Evolutionary conservation across 30 jellyfish, hydroid and myxozoan species (phyloP), one percentile per base, ranked within the genome.

Genomic region (Sanderia malayensis): DNA sequence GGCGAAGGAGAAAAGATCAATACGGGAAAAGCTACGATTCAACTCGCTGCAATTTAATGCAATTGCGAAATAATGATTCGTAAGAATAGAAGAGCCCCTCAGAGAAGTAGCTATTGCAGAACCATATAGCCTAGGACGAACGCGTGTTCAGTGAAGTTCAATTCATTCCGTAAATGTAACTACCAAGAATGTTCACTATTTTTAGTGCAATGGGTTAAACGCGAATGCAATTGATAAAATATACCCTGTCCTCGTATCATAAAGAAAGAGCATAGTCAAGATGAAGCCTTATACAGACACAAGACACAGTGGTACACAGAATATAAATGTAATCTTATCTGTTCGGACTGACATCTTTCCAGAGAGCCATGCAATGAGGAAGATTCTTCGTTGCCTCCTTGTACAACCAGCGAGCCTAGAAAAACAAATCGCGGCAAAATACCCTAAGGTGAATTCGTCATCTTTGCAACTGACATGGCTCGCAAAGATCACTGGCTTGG

Each of bases 341-440:
- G 72, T 45, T 7, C 61, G 49, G 31, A 87, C 96, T 87, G 92
- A 87, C 96, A 44, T 87, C 86, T 87, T 80, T 67, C 96, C 96
- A 87, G 44, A 87, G 82, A 21, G 61, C 41, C 20, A 74, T 52
- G 55, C 72, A 73, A 44, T 21, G 73, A 20, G 96, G 96, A 44
- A 79, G 81, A 76, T 44, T 31, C 70, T 82, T 87, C 24, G 72
- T 62, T 17, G 96, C 94, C 47, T 81, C 86, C 32, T 81, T 84
- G 44, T 70, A 87, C 67, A 87, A 82, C 96, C 96, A 87, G 33
- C 96, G 96, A 47, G 96, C 91, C 96, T 87, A 55, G 52, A 78
- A 44, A 13, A 15, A 21, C 71, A 59, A 27, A 46, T 37, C 28
- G 4, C 44, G 29, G 45, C 4, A 4, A 25, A 22, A 4, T 71